Conservation (phyloP, 2,888 invertebrate species). For the Hydropsyche betteni region DNA sequence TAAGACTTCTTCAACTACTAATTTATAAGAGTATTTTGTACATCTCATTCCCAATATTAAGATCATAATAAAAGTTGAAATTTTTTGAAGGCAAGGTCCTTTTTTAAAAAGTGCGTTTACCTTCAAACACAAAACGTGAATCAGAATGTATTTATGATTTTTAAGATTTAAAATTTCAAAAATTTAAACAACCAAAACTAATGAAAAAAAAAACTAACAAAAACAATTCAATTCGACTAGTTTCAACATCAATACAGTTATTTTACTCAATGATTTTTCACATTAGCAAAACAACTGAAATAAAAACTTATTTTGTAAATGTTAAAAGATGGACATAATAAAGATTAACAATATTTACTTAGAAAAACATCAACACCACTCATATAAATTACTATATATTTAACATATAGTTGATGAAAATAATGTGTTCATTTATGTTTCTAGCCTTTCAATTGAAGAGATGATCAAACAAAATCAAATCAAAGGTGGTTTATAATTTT, state of each 20-base stretch:
- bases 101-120: neutral
- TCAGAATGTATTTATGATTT: slow-evolving; percentile 19
- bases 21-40: slow-evolving; percentile 38
- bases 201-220: slow-evolving; percentile 40
- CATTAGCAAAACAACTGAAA: slow-evolving; percentile 32
- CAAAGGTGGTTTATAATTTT: slow-evolving; percentile 5
- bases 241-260: slow-evolving; percentile 47
- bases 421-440: too few species aligned
- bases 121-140: slow-evolving; percentile 2
- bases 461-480: too few species aligned
- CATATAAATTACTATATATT: slow-evolving; percentile 19
- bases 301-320: slow-evolving; percentile 13
- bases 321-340: slow-evolving; percentile 19
- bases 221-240: slow-evolving; percentile 54
- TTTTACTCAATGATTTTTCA: slow-evolving; percentile 28
- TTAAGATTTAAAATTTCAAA: slow-evolving; percentile 35
- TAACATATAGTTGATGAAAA: neutral
- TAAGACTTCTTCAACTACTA: slow-evolving; percentile 24
- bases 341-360: slow-evolving; percentile 21
- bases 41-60: slow-evolving; percentile 21
- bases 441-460: too few species aligned
- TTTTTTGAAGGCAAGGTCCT: slow-evolving; percentile 19
- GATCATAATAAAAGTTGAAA: slow-evolving; percentile 8
- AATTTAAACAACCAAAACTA: slow-evolving; percentile 22
- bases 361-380: slow-evolving; percentile 8